Evolutionary conservation across 2,797 vertebrate species (phyloP), one percentile per base, ranked within the genome.

Genomic region (Vipera latastei): DNA sequence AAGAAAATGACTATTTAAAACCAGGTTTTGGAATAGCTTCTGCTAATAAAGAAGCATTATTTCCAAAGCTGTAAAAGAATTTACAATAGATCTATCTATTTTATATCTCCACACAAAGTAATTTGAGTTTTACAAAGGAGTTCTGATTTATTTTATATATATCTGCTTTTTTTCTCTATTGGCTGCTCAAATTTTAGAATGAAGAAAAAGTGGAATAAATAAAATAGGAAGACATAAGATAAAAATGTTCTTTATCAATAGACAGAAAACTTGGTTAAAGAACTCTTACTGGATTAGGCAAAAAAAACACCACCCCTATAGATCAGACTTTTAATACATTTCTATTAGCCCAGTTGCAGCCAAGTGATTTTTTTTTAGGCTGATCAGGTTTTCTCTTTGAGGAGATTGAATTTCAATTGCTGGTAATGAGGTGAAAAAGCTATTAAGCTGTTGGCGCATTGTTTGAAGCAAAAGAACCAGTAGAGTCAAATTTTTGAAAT

Each of bases 1-100:
- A 78, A 89, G 94, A 90, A 91, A 89, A 1, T 14, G 92, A 44
- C 92, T 6, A 93, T 91, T 7, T 7, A n/a, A 91, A 59, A 59
- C 65, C 26, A 22, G 55, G 51, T 85, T 86, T 44, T 22, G 44
- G 65, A 56, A 51, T 56, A 73, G 38, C 14, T 48, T 6, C 20
- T 61, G 44, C 38, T 73, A 56, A 86, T 57, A 51, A 14, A 28
- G 13, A 48, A 85, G 9, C 11, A 5, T 86, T 90, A 87, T 90
- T 87, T 87, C 53, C 53, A 92, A 92, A 59, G 13, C 4, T 28
- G 32, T 32, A 51, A 78, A 3, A 88, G 26, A 78, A 51, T n/a
- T 78, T 78, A 44, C 0, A 7, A 59, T 28, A 56, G 14, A 7
- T 18, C 6, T 56, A 56, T 32, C n/a, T 89, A 92, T n/a, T 22